Base-by-base conservation (phyloP, 2,797 vertebrate species). In the Sternotherus odoratus region DNA sequence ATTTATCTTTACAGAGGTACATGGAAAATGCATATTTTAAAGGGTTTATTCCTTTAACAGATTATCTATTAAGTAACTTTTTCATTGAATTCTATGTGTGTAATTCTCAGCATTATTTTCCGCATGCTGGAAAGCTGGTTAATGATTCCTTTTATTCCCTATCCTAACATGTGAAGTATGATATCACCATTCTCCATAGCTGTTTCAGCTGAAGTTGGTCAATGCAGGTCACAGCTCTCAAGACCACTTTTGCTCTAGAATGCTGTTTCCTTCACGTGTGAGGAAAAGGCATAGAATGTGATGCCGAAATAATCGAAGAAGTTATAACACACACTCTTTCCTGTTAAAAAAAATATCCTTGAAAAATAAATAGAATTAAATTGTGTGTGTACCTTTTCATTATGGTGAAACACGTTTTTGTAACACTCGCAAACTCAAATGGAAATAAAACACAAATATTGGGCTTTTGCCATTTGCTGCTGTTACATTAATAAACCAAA, bases 191-290 rank as follows among this genome's bases (percentile, higher is more conserved):
- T 85, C 19, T 24, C 84, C 0, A 0, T 12, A 46, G 49, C 12
- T 79, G 85, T 8, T 79, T 90, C 43, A 83, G 80, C 33, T 82
- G 36, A 1, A 79, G 21, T 36, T 91, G 63, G 46, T 81, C 54
- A 26, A 24, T 43, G 46, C 43, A 12, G 33, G 57, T 86, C 36
- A 54, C 6, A 0, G 0, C 0, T 2, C 46, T 87, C 0, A 1
- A 30, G 60, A 28, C 36, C 30, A 5, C 39, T 33, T 87, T 77
- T 72, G 10, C 79, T 74, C 51, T 48, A 23, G 48, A 91, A 92
- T 66, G 8, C 7, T 54, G 7, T 83, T 90, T 88, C 48, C 12
- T 5, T 92, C 60, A 1, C 26, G 3, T 82, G 72, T 0, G 0
- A 26, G 60, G 49, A 43, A 43, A 39, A 13, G 21, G 23, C 21